Percentiles rank a stretch among this genome's conserved stretches.
Conservation (phyloP, 2,113 vertebrate genomes). For the Pygathrix nemaeus region DNA sequence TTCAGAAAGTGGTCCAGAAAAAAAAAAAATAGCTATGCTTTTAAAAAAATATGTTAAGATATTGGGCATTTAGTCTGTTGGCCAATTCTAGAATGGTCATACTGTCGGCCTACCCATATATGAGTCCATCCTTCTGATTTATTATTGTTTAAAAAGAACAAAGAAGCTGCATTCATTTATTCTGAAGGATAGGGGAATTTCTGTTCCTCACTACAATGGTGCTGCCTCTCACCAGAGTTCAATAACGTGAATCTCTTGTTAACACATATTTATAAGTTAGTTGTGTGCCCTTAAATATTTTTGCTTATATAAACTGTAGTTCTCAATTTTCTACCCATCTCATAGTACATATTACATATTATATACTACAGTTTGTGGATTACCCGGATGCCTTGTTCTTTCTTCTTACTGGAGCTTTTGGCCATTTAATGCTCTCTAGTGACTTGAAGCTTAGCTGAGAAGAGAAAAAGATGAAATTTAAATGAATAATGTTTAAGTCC, state of each 20-base stretch:
- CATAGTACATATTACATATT: background rate
- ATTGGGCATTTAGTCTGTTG: background rate
- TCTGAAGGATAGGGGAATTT: background rate
- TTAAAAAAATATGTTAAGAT: background rate
- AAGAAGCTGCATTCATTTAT: background rate
- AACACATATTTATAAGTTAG: slow-evolving; percentile 8
- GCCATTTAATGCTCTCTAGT: background rate
- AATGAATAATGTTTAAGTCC: background rate
- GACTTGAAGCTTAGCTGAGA: background rate
- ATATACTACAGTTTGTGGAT: background rate
- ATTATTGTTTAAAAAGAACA: background rate
- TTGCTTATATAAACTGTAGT: background rate
- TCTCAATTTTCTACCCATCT: slow-evolving; percentile 6
- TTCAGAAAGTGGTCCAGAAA: background rate
- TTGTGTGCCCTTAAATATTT: background rate
- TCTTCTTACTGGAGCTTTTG: background rate
- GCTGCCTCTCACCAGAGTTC: background rate
- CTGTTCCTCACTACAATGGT: background rate
- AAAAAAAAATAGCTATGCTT: background rate
- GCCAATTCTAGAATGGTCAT: background rate
- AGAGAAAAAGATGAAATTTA: background rate
- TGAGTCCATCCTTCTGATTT: background rate
- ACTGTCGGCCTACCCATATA: background rate
- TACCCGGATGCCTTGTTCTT: background rate
- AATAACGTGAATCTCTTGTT: background rate